Base-by-base conservation (phyloP, 2,797 vertebrate species). In the Mallotus villosus region DNA sequence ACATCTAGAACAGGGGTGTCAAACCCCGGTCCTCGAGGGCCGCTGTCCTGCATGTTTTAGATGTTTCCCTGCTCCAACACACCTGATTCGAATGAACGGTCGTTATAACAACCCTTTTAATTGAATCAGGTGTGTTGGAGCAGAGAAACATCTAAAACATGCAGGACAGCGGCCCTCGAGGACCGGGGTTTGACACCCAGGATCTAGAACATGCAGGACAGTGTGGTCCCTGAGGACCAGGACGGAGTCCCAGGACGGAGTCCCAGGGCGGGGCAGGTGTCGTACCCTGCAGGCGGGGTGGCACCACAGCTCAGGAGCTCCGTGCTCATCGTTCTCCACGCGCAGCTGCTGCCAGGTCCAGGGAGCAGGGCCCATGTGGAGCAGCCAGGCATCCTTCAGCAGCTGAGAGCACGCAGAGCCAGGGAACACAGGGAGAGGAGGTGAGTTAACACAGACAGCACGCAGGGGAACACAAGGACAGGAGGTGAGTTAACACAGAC, bases 271-370 rank as follows among this genome's bases (percentile, higher is more conserved):
- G 21, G 62, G 68, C 29, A 17, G 34, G 41, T 29, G 29, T 66
- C 89, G 84, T 82, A 99, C 98, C 93, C 94, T 92, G 89, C 98
- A 99, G 0, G 98, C 98, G 0, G 97, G 98, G 77, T 99, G 98
- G 78, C 97, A 99, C 98, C 98, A 99, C 53, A 99, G 89, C 75
- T 99, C 98, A 0, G 98, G 98, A 11, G 98, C 98, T 5, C 96
- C 96, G 0, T 99, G 98, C 68, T 99, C 98, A 78, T 99, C 97
- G 0, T 98, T 98, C 79, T 97, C 97, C 72, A 99, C 98, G 76
- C 95, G 96, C 79, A 99, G 93, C 3, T 97, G 95, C 91, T 98
- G 96, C 97, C 98, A 99, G 0, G 89, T 92, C 97, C 97, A 99
- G 1, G 93, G 88, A 16, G 87, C 85, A 0, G 87, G 1, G 0